Conservation (phyloP, 2,888 invertebrate genomes). For the Cordylochernes scorpioides region DNA sequence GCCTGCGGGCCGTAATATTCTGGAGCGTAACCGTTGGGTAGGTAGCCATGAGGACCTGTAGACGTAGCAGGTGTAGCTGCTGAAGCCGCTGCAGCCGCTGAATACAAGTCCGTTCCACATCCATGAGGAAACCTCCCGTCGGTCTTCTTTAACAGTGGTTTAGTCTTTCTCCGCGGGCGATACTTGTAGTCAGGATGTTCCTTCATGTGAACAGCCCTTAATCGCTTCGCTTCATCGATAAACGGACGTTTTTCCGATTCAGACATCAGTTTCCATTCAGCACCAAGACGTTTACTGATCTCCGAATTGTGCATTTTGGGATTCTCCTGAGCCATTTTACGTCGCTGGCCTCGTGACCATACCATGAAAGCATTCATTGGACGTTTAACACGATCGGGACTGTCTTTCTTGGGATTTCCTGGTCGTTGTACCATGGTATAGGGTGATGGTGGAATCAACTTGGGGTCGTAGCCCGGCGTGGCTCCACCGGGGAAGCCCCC, state of each 20-base stretch:
- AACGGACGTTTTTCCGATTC: slow-evolving; percentile 91
- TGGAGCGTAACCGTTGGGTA: no score
- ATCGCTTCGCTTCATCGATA: slow-evolving; percentile 85
- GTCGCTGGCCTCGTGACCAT: slow-evolving; percentile 85
- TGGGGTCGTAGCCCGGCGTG: no score
- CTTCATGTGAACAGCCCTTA: slow-evolving; percentile 84
- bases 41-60: no score
- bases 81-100: no score
- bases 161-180: slow-evolving; percentile 48
- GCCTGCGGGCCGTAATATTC: no score
- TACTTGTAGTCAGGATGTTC: slow-evolving; percentile 77
- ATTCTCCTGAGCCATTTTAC: slow-evolving; percentile 97
- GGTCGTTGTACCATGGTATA: no score
- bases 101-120: no score
- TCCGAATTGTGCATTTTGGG: slow-evolving; percentile 99
- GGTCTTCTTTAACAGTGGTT: slow-evolving; percentile 28
- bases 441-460: no score
- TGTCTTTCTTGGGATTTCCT: no score
- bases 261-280: slow-evolving; percentile 88
- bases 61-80: no score
- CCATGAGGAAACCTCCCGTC: no score
- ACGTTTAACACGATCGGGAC: slow-evolving; percentile 65
- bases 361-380: slow-evolving; percentile 99
- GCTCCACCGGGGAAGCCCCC: no score
- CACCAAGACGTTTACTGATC: slow-evolving; percentile 82